These are phyloP conservation scores for Zapus hudsonius DNA, from an alignment of 2,113 vertebrate genomes.

Conservation along the genomic window DNA sequence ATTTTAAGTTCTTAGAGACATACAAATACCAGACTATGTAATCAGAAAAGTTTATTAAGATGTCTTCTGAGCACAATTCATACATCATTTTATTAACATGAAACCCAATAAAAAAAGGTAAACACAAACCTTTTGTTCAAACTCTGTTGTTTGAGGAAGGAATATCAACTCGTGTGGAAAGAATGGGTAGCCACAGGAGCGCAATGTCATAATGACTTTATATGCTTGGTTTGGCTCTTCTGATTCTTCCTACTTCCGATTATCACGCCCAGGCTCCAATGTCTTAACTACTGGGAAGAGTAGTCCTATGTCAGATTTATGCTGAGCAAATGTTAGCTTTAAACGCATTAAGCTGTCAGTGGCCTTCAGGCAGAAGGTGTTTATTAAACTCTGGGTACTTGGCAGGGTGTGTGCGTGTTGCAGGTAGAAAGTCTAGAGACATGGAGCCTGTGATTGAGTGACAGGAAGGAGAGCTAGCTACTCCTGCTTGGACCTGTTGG, in stretches of 20 bases:
- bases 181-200: conserved; percentile 20
- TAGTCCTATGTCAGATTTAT: background rate
- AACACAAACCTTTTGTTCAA: conserved; percentile 64
- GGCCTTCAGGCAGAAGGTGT: background rate
- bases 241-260: background rate
- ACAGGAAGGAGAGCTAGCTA: background rate
- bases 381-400: background rate
- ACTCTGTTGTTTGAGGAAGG: conserved; percentile 47
- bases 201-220: conserved; percentile 30
- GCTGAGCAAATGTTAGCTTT: background rate
- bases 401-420: background rate
- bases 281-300: background rate
- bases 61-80: background rate
- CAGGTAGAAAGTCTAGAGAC: background rate
- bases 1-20: background rate
- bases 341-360: background rate
- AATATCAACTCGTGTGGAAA: conserved; percentile 51
- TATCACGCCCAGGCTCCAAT: background rate
- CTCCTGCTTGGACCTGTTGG: background rate
- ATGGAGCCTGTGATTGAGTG: background rate
- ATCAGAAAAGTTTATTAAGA: conserved; percentile 14
- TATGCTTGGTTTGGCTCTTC: conserved; percentile 51
- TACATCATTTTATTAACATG: background rate
- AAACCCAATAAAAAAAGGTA: conserved; percentile 71
- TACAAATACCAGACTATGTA: background rate